These are phyloP conservation scores for Sinotaia quadrata DNA, from an alignment of 2,888 invertebrate species.

Conservation along the genomic window DNA sequence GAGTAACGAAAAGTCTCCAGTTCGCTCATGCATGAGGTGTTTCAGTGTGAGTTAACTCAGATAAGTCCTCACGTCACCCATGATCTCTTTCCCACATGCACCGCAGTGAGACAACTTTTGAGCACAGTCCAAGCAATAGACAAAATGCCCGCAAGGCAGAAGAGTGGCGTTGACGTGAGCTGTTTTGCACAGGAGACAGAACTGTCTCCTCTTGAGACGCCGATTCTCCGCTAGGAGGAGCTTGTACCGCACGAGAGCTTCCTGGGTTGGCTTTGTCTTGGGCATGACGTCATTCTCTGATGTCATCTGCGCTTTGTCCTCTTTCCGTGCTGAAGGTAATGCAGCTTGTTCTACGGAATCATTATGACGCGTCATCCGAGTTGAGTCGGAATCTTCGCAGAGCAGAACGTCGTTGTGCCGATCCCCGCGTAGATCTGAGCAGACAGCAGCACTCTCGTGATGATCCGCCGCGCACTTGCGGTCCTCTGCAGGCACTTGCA, in stretches of 20 bases:
- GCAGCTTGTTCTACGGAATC: too few species aligned
- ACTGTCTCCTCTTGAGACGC: constrained; percentile 18
- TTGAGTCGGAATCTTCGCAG: not conserved
- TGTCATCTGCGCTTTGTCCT: not conserved
- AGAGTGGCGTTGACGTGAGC: constrained; percentile 12
- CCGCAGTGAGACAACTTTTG: constrained; percentile 10
- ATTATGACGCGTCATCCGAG: too few species aligned
- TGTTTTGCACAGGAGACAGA: constrained; percentile 5
- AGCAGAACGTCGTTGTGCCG: not conserved
- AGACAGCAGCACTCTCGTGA: not conserved
- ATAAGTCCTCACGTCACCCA: constrained; percentile 26
- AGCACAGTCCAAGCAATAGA: constrained; percentile 22
- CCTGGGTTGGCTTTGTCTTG: not conserved
- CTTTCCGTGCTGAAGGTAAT: too few species aligned
- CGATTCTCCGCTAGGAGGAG: constrained; percentile 15
- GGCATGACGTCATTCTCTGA: not conserved
- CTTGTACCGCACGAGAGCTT: not conserved
- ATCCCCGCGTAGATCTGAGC: not conserved
- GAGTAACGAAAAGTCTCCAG: too few species aligned
- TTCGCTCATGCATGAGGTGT: too few species aligned
- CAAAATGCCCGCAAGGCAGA: constrained; percentile 18
- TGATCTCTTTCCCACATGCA: constrained; percentile 2
- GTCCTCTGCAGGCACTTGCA: too few species aligned
- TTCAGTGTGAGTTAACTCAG: constrained; percentile 8
- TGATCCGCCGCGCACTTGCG: too few species aligned